Percentiles rank a stretch among this genome's conserved stretches.
phyloP scores from a whole-genome alignment of 1,140 invertebrate genomes.

The Matsumurasca onukii region DNA sequence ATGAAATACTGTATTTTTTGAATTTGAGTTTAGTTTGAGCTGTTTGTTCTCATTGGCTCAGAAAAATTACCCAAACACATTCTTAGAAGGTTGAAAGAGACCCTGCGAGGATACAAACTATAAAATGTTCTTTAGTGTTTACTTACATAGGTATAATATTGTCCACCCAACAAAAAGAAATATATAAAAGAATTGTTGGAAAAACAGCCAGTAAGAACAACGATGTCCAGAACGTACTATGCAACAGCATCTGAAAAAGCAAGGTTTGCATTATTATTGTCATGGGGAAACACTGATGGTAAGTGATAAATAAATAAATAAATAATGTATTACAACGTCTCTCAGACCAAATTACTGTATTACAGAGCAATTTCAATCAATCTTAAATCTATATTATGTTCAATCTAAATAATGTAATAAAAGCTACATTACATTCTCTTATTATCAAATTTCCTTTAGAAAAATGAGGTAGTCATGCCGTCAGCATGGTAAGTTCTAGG shows the following conservation, averaged over 20 bases:
- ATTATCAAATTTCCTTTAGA: too few relatives aligned
- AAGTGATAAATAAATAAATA: not conserved
- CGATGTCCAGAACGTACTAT: conserved; percentile 24
- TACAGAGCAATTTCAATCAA: not conserved
- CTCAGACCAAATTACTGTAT: not conserved
- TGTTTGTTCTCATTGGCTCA: not conserved
- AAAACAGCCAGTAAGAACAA: conserved; percentile 4
- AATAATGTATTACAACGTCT: not conserved
- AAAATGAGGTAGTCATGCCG: too few relatives aligned
- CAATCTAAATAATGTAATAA: not conserved
- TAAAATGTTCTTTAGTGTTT: too few relatives aligned
- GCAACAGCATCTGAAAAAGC: conserved; percentile 15
- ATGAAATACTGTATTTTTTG: not conserved
- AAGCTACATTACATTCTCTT: not conserved
- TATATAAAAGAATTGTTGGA: not conserved
- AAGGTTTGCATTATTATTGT: not conserved
- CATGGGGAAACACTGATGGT: not conserved
- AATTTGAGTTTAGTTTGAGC: not conserved
- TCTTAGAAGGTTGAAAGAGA: not conserved
- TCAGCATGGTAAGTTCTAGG: too few relatives aligned
- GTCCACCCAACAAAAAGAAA: not conserved
- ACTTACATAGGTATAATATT: not conserved
- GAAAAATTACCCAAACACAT: not conserved
- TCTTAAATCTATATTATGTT: too few relatives aligned
- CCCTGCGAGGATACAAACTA: too few relatives aligned